Percentiles rank a stretch among this genome's conserved stretches.
Conservation (phyloP, 1,140 invertebrate genomes). For the Thaumetopoea pityocampa region DNA sequence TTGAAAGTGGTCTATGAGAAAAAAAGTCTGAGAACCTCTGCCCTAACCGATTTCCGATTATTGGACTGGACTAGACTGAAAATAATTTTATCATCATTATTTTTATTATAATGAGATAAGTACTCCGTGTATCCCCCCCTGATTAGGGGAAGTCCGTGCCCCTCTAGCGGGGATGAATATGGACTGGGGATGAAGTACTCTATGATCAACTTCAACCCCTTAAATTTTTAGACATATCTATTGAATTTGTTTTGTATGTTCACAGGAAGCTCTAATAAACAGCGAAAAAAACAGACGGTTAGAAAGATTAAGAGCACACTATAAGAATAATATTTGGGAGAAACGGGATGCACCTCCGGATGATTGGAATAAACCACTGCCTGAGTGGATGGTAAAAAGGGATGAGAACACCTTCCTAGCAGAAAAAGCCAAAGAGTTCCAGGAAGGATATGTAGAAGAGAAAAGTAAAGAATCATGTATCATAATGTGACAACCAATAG, state of each 20-base stretch:
- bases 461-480: slow-evolving; percentile 44
- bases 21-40: too few relatives aligned
- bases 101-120: too few relatives aligned
- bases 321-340: slow-evolving; percentile 86
- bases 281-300: slow-evolving; percentile 82
- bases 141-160: too few relatives aligned
- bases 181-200: too few relatives aligned
- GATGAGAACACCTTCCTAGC: slow-evolving; percentile 81
- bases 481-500: slow-evolving; percentile 47
- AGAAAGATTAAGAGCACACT: slow-evolving; percentile 80
- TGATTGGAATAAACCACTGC: slow-evolving; percentile 87
- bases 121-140: too few relatives aligned
- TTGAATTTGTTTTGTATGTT: slow-evolving; percentile 17
- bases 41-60: too few relatives aligned
- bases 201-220: too few relatives aligned
- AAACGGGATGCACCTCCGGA: slow-evolving; percentile 83
- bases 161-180: too few relatives aligned
- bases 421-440: slow-evolving; percentile 79
- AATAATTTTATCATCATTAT: too few relatives aligned
- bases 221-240: too few relatives aligned
- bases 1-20: too few relatives aligned
- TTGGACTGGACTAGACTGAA: too few relatives aligned
- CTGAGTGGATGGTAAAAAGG: slow-evolving; percentile 82
- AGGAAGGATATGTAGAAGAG: slow-evolving; percentile 60
- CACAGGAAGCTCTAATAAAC: slow-evolving; percentile 80